A percentile compares a stretch with the other conserved stretches of the same genome.
These are phyloP conservation scores for Heliocidaris erythrogramma DNA, from an alignment of 35 echinoderm and acorn worm species.

Conservation along the genomic window DNA sequence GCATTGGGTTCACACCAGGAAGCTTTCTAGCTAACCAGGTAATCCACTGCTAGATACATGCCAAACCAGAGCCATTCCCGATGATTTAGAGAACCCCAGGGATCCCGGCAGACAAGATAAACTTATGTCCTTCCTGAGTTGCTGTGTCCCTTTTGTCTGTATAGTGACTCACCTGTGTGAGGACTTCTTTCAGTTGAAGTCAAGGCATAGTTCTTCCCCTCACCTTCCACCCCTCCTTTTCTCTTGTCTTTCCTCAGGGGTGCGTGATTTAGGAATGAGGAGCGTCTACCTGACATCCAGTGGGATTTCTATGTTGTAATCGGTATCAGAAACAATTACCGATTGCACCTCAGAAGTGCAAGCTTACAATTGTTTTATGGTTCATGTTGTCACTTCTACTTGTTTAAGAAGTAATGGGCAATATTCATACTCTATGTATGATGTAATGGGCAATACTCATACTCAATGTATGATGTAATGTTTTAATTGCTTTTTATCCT, in stretches of 20 bases:
- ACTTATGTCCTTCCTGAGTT: constrained; percentile 39
- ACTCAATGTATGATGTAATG: no score
- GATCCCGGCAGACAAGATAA: constrained; percentile 23
- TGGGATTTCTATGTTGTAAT: background rate
- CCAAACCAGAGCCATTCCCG: background rate
- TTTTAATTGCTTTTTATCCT: no score
- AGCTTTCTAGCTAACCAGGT: constrained; percentile 33
- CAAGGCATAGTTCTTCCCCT: background rate
- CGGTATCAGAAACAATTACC: background rate
- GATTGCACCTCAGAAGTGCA: background rate
- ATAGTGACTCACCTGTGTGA: constrained; percentile 27
- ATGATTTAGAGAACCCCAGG: constrained; percentile 21
- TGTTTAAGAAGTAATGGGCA: no score
- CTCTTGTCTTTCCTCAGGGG: background rate
- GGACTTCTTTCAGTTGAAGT: background rate
- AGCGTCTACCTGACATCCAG: background rate
- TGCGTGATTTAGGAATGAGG: background rate
- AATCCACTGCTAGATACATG: background rate
- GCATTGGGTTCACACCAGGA: background rate
- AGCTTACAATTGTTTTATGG: no score
- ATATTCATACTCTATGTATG: no score
- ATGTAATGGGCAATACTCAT: no score
- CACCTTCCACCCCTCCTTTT: background rate
- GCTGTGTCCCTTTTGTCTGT: constrained; percentile 21
- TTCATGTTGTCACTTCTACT: no score